These are phyloP conservation scores for Polypedilum pembai DNA, from an alignment of 1,140 invertebrate genomes.

Conservation along the genomic window DNA sequence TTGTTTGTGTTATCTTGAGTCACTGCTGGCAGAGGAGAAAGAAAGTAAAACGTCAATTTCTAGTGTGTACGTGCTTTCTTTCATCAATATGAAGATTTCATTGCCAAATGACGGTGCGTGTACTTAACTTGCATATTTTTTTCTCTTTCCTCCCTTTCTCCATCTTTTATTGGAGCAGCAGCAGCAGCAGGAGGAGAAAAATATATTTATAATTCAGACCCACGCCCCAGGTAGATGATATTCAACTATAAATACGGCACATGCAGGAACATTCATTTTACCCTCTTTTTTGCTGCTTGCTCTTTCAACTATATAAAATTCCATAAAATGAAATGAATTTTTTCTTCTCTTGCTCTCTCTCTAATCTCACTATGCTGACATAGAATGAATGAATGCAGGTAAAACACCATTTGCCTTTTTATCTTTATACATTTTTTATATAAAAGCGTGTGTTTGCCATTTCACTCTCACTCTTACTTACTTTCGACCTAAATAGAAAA, in stretches of 20 bases:
- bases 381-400: conserved; percentile 7
- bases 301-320: neutral
- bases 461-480: neutral
- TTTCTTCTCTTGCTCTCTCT: neutral
- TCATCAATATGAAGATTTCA: no score
- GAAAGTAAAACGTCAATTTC: neutral
- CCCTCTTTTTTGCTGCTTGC: neutral
- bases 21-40: neutral
- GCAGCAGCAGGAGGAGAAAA: neutral
- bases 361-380: conserved; percentile 9
- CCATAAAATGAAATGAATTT: conserved; percentile 14
- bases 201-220: conserved; percentile 1
- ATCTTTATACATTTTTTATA: conserved; percentile 1
- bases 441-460: neutral
- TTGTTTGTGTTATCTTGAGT: neutral
- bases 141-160: neutral
- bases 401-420: neutral
- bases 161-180: neutral
- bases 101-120: neutral
- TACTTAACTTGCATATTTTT: neutral
- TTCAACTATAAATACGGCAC: neutral
- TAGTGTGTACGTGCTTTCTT: neutral
- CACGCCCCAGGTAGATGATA: conserved; percentile 15
- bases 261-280: neutral
- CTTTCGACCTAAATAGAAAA: neutral